Conservation (phyloP, 2,888 invertebrate genomes). For the Sepiola atlantica region DNA sequence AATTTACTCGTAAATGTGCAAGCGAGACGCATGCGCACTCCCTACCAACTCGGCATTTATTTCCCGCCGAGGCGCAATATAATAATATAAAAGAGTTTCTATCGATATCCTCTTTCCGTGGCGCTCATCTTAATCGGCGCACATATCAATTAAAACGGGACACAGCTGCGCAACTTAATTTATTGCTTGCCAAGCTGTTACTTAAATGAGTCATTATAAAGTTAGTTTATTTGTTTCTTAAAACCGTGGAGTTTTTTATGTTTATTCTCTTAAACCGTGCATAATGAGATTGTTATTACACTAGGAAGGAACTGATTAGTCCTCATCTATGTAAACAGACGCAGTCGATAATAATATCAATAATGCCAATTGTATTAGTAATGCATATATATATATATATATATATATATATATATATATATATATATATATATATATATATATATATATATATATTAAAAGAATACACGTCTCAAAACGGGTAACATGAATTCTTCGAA, state of each 20-base stretch:
- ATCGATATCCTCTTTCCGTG: neutral
- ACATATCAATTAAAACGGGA: constrained; percentile 13
- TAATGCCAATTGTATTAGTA: neutral
- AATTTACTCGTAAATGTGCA: constrained; percentile 19
- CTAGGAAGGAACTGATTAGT: constrained; percentile 6
- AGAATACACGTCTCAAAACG: too few relatives aligned
- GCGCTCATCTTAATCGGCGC: constrained; percentile 22
- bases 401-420: too few relatives aligned
- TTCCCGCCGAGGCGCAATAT: neutral
- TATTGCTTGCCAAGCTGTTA: constrained; percentile 20
- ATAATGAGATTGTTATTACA: constrained; percentile 22
- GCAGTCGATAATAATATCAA: neutral
- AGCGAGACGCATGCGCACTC: neutral
- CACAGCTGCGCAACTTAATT: constrained; percentile 32
- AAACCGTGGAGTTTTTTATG: neutral
- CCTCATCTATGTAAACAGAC: constrained; percentile 13
- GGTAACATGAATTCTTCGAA: too few relatives aligned
- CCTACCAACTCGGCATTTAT: neutral
- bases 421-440: too few relatives aligned
- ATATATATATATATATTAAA: too few relatives aligned
- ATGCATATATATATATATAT: too few relatives aligned
- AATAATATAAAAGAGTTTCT: constrained; percentile 22
- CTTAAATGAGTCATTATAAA: constrained; percentile 9
- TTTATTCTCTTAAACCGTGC: constrained; percentile 32
- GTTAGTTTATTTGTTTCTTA: constrained; percentile 32